Evolutionary conservation across 1,140 invertebrate genomes (phyloP).

Genomic region (Drosophila repletoides): DNA sequence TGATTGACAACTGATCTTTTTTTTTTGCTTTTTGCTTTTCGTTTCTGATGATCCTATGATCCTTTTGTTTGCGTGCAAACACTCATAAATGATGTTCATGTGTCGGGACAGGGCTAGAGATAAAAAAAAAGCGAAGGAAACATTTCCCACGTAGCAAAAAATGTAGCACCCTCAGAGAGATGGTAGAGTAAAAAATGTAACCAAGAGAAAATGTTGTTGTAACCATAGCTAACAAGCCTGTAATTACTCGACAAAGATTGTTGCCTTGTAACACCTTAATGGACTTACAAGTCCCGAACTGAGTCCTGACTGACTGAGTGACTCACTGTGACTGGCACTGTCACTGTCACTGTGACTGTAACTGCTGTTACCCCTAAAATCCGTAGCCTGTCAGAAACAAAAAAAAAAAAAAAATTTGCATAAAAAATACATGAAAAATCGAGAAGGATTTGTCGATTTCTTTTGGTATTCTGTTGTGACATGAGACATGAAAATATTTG

Average conservation of each 20-base stretch:
- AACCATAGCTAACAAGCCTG: conserved; percentile 78
- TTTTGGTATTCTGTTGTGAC: conserved; percentile 57
- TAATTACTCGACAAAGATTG: conserved; percentile 75
- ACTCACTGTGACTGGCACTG: conserved; percentile 6
- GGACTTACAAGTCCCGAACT: conserved; percentile 42
- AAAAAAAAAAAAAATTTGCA: conserved; percentile 72
- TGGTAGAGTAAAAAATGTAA: background rate
- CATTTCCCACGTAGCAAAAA: conserved; percentile 66
- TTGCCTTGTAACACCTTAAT: conserved; percentile 73
- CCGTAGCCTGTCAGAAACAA: no score
- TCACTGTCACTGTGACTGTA: conserved; percentile 8
- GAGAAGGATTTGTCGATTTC: background rate
- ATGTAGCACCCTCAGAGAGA: conserved; percentile 12
- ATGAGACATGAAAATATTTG: conserved; percentile 74
- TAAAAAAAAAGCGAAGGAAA: conserved; percentile 24
- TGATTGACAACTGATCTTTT: conserved; percentile 74
- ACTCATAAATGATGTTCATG: conserved; percentile 60
- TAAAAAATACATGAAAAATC: conserved; percentile 37
- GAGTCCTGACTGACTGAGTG: background rate
- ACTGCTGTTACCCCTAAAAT: conserved; percentile 28
- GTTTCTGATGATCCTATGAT: conserved; percentile 40
- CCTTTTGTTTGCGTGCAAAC: conserved; percentile 53
- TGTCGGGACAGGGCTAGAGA: background rate
- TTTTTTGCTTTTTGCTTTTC: conserved; percentile 4
- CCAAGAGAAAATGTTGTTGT: conserved; percentile 59